Conservation (phyloP, 1,140 invertebrate genomes). For the Coboldia fuscipes region DNA sequence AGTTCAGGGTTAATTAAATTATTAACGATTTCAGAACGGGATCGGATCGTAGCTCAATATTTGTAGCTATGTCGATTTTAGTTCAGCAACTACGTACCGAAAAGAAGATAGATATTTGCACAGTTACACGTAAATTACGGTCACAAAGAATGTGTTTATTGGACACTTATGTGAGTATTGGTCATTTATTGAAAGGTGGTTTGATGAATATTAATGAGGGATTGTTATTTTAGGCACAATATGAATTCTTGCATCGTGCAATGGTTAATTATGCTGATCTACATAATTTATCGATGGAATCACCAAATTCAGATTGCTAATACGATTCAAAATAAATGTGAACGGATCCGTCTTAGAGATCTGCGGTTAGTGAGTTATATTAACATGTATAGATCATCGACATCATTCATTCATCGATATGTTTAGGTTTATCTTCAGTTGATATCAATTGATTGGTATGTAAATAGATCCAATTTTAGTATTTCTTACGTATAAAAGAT, state of each 20-base stretch:
- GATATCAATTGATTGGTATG: no score
- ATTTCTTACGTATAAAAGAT: no score
- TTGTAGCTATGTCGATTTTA: slow-evolving; percentile 66
- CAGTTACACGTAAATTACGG: slow-evolving; percentile 58
- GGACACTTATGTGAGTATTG: slow-evolving; percentile 50
- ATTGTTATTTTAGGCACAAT: slow-evolving; percentile 49
- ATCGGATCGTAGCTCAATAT: slow-evolving; percentile 71
- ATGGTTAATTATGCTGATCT: slow-evolving; percentile 75
- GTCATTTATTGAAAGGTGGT: background rate
- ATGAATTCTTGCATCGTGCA: slow-evolving; percentile 77
- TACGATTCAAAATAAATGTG: no score
- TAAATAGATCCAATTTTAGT: no score
- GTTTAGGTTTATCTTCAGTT: no score
- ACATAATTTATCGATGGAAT: slow-evolving; percentile 39
- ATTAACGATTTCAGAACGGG: slow-evolving; percentile 32
- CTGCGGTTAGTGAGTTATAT: no score
- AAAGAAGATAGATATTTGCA: slow-evolving; percentile 67
- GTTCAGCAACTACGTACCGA: slow-evolving; percentile 63
- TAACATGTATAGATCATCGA: no score
- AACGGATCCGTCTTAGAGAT: no score
- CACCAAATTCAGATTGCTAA: slow-evolving; percentile 22
- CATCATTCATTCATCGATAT: no score
- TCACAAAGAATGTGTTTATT: slow-evolving; percentile 65
- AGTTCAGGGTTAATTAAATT: background rate
- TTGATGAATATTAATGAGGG: background rate